Percentiles rank a stretch among this genome's conserved stretches.
These are phyloP conservation scores for Rhingia rostrata DNA, from an alignment of 2,888 invertebrate species.

Conservation along the genomic window DNA sequence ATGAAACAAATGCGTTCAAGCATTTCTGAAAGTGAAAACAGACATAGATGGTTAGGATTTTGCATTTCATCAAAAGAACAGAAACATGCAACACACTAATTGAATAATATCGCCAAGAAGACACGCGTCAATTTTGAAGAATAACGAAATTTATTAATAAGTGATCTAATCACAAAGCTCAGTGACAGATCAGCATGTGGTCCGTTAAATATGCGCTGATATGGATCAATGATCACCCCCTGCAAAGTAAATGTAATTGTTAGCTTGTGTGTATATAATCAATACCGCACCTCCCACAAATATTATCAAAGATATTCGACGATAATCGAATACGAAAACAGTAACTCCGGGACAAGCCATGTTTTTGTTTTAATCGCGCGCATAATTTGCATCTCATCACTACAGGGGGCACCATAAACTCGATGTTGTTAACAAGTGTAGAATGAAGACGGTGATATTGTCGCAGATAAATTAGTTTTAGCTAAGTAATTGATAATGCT, in stretches of 20 bases:
- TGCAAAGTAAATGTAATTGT: background rate
- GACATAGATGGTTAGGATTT: no score
- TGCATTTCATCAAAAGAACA: no score
- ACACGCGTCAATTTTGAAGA: background rate
- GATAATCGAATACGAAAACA: background rate
- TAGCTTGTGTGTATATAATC: background rate
- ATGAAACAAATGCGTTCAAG: no score
- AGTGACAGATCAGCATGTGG: slow-evolving; percentile 26
- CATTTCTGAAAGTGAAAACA: no score
- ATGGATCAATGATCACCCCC: slow-evolving; percentile 11
- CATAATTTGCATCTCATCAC: slow-evolving; percentile 37
- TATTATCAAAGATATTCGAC: slow-evolving; percentile 5
- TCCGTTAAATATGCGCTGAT: background rate
- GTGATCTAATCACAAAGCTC: background rate
- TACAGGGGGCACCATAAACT: slow-evolving; percentile 47
- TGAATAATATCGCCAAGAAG: background rate
- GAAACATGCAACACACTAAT: background rate
- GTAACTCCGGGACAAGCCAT: slow-evolving; percentile 17
- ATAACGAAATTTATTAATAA: background rate
- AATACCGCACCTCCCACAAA: slow-evolving; percentile 16
- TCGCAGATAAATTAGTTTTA: slow-evolving; percentile 48
- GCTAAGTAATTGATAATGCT: slow-evolving; percentile 38
- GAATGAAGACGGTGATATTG: slow-evolving; percentile 34
- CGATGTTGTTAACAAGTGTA: slow-evolving; percentile 40
- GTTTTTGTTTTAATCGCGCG: slow-evolving; percentile 16